These are phyloP conservation scores for Malurus leucopterus DNA, from an alignment of 2,797 vertebrate genomes.

Conservation along the genomic window DNA sequence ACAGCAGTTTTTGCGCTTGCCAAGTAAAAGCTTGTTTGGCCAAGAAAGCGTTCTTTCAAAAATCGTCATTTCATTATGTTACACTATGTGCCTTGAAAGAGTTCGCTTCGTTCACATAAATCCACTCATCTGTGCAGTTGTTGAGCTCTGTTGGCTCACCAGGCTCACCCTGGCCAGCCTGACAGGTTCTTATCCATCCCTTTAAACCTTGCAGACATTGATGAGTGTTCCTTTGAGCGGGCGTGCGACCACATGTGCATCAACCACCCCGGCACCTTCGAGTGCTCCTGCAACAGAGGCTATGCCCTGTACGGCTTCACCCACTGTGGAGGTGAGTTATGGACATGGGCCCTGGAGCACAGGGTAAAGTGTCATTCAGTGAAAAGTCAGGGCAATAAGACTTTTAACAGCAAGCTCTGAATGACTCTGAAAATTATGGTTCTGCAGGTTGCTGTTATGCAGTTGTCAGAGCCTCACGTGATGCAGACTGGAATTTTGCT, in stretches of 20 bases:
- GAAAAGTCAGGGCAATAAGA: background rate
- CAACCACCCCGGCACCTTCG: conserved; percentile 90
- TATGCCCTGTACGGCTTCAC: conserved; percentile 91
- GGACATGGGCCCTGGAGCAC: background rate
- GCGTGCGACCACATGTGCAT: conserved; percentile 94
- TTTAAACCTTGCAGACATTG: conserved; percentile 86
- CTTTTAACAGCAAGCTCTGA: background rate
- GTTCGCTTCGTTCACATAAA: background rate
- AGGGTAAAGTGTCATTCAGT: background rate
- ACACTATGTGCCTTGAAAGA: background rate
- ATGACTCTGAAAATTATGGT: background rate
- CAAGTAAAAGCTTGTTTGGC: background rate
- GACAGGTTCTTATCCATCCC: conserved; percentile 9
- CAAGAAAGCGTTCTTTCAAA: background rate
- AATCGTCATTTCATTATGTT: background rate
- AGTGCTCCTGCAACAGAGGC: conserved; percentile 90
- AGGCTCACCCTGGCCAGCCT: background rate
- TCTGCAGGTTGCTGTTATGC: background rate
- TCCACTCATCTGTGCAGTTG: background rate
- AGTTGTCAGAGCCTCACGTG: background rate
- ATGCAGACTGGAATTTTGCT: background rate
- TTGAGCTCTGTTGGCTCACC: background rate
- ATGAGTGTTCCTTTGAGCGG: conserved; percentile 95
- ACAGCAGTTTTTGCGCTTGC: background rate
- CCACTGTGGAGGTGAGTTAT: conserved; percentile 89